Evolutionary conservation across 2,113 vertebrate species (phyloP).

Genomic region (Carettochelys insculpta): DNA sequence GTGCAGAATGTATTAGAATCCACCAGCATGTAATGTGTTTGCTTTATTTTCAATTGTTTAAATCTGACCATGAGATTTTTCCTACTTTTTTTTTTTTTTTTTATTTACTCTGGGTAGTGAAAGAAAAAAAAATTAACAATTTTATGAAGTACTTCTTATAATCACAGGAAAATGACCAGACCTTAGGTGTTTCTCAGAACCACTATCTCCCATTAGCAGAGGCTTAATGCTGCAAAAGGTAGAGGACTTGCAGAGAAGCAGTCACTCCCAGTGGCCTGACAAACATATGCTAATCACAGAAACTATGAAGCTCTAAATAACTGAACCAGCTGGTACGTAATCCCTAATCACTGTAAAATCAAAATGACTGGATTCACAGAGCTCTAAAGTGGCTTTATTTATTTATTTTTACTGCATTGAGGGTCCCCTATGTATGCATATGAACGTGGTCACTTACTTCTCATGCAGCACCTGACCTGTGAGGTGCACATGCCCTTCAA

Average conservation of each 20-base stretch:
- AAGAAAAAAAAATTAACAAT: fast-evolving
- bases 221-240: neutral
- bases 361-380: neutral
- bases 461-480: neutral
- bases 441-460: neutral
- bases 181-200: neutral
- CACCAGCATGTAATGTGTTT: neutral
- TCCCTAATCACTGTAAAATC: neutral
- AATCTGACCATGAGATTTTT: neutral
- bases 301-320: neutral
- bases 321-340: neutral
- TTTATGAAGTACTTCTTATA: neutral
- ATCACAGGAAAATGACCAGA: fast-evolving
- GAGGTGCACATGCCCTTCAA: neutral
- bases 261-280: neutral
- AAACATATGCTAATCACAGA: neutral
- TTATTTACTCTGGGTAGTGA: neutral
- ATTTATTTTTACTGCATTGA: neutral
- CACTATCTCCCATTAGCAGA: neutral
- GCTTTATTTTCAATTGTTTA: fast-evolving
- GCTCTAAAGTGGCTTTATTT: neutral
- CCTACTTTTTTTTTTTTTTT: neutral
- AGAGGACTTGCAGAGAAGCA: neutral
- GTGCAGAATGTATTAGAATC: neutral
- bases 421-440: neutral